Conservation (phyloP, 2,113 vertebrate species). For the Platichthys stellatus region DNA sequence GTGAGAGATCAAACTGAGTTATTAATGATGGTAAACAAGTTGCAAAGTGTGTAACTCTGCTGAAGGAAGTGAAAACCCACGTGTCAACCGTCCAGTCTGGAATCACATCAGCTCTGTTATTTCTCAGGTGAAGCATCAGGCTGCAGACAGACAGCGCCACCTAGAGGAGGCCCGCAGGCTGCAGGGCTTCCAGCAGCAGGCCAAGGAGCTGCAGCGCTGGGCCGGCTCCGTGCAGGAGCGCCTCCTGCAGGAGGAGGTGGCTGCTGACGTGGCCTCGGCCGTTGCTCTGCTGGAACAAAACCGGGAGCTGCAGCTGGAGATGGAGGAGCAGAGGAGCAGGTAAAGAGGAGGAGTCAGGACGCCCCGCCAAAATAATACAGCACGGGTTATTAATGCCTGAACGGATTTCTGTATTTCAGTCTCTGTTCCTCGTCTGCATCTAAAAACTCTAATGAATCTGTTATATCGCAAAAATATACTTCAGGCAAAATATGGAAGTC, state of each 20-base stretch:
- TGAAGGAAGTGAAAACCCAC: too few relatives aligned
- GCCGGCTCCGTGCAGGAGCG: conserved; percentile 72
- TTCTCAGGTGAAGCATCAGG: conserved; percentile 69
- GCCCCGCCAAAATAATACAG: neutral
- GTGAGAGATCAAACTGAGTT: conserved; percentile 44
- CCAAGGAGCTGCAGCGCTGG: conserved; percentile 82
- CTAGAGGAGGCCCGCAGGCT: conserved; percentile 71
- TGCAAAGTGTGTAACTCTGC: neutral
- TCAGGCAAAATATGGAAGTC: too few relatives aligned
- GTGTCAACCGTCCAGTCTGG: neutral
- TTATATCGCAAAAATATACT: too few relatives aligned
- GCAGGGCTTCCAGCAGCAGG: conserved; percentile 83
- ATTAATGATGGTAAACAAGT: too few relatives aligned
- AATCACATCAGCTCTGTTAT: neutral
- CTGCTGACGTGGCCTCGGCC: conserved; percentile 81
- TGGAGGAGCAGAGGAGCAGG: conserved; percentile 82
- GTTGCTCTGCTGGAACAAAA: conserved; percentile 83
- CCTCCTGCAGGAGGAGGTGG: conserved; percentile 80
- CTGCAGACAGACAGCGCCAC: conserved; percentile 50
- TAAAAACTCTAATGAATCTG: too few relatives aligned
- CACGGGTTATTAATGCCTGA: neutral
- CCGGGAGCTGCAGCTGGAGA: conserved; percentile 83
- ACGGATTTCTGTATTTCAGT: neutral
- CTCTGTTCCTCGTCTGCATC: too few relatives aligned
- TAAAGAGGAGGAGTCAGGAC: neutral